Base-by-base conservation (phyloP, 2,888 invertebrate genomes). In the Tryphoninae sp. region DNA sequence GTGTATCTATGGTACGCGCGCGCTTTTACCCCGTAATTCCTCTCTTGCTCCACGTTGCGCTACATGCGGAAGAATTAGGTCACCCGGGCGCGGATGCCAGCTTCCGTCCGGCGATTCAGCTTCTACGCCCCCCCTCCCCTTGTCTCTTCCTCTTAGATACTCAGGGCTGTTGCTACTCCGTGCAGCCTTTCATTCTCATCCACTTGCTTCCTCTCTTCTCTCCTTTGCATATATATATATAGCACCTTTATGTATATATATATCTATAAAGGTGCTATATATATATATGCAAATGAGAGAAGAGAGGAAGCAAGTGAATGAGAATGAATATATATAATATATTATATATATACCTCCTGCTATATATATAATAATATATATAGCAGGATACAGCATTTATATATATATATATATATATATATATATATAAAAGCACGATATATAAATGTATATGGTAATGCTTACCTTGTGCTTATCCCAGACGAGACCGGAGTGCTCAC, bases 81-180 rank as follows among this genome's bases (percentile, higher is more conserved):
- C 86, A 86, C 82, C 86, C 86, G 83, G 86, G 86, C 84, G 85
- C 84, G 81, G 82, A 85, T 83, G 76, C 61, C 26, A 79, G 81
- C 83, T 77, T 78, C 65, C 74, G 75, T 83, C 78, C 67, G 74
- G 68, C 67, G 58, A 64, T 83, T 71, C 78, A 74, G 42, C 23
- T 33, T 33, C 6, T 33, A 33, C 55, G 19, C 0, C 62, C 62
- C 69, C 19, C 51, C 51, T 4, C 22, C 49, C 33, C 7, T 13
- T 42, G 9, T 67, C 58, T 42, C 13, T 11, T 55, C 51, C 62
- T 72, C 13, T 55, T 3, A 49, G 26, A 19, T 58, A 42, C 55
- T 61, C 53, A 19, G 61, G 55, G 80, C 61, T 45, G 53, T 59
- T 23, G 58, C 68, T 55, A 78, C 51, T 67, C 33, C 55, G 64